phyloP scores from a whole-genome alignment of 2,888 invertebrate species.

The Phengaris alcon region DNA sequence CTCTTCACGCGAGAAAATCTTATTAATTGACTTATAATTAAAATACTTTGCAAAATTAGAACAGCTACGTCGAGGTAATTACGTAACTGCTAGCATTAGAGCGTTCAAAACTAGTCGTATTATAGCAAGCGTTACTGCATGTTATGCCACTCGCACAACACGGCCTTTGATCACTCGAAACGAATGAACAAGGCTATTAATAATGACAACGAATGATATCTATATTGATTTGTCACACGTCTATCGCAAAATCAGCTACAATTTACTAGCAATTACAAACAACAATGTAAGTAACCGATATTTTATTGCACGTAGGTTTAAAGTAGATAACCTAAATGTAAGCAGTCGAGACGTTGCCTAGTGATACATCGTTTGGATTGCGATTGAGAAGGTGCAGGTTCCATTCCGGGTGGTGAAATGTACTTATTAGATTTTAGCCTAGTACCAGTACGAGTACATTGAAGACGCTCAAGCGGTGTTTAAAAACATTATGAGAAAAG shows the following conservation, averaged over 20 bases:
- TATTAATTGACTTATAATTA: constrained; percentile 7
- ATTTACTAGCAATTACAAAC: not conserved
- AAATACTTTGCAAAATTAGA: constrained; percentile 21
- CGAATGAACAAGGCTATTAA: constrained; percentile 6
- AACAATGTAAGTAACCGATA: constrained; percentile 1
- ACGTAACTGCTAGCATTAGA: constrained; percentile 21
- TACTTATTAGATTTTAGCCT: not conserved
- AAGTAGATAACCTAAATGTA: not conserved
- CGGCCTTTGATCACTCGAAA: not conserved
- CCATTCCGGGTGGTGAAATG: not conserved
- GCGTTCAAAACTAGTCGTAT: constrained; percentile 16
- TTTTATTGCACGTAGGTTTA: not conserved
- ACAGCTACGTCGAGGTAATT: constrained; percentile 17
- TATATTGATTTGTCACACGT: constrained; percentile 19
- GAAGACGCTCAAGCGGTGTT: not conserved
- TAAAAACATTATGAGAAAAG: not conserved
- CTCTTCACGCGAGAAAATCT: not conserved
- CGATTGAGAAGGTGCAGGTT: not conserved
- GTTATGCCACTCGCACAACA: constrained; percentile 11
- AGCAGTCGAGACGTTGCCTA: not conserved
- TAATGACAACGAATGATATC: not conserved
- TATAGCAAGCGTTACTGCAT: constrained; percentile 14
- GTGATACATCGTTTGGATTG: not conserved
- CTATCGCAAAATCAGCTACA: constrained; percentile 3
- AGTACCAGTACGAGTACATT: not conserved